Evolutionary conservation across 2,113 vertebrate genomes (phyloP).

Genomic region (Scartelaos histophorus): DNA sequence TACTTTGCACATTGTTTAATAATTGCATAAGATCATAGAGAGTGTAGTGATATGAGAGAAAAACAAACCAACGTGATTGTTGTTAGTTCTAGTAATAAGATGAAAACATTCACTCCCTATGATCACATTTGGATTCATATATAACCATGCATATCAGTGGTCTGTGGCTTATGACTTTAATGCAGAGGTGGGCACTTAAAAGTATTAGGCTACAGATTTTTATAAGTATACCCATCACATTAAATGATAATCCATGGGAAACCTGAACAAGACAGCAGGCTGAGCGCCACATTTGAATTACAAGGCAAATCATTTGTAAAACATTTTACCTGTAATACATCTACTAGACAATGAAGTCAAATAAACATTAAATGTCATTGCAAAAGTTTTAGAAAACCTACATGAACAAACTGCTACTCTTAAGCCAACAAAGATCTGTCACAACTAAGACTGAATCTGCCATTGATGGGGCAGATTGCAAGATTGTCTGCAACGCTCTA

Average conservation of each 20-base stretch:
- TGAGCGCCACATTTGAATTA: conserved; percentile 35
- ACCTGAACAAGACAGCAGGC: conserved; percentile 29
- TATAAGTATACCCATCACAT: conserved; percentile 57
- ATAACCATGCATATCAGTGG: conserved; percentile 70
- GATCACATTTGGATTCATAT: conserved; percentile 60
- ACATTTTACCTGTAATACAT: conserved; percentile 24
- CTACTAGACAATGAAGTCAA: conserved; percentile 35
- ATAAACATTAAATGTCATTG: conserved; percentile 37
- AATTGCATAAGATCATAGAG: conserved; percentile 76
- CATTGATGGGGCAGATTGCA: conserved; percentile 28
- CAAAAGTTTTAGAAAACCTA: conserved; percentile 25
- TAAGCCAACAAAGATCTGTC: conserved; percentile 14
- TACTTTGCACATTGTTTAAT: conserved; percentile 61
- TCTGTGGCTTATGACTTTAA: conserved; percentile 62
- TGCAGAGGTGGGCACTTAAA: conserved; percentile 68
- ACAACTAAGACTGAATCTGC: conserved; percentile 23
- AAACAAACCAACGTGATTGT: conserved; percentile 45
- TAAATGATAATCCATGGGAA: conserved; percentile 51
- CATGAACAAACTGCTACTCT: conserved; percentile 25
- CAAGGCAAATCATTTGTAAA: conserved; percentile 10
- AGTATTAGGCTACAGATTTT: conserved; percentile 66
- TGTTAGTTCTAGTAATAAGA: conserved; percentile 53
- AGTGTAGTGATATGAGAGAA: conserved; percentile 70
- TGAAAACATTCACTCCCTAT: conserved; percentile 56
- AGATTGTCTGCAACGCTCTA: conserved; percentile 66